These are phyloP conservation scores for Gymnothorax reevesii DNA, from an alignment of 2,797 vertebrate genomes.

Conservation along the genomic window DNA sequence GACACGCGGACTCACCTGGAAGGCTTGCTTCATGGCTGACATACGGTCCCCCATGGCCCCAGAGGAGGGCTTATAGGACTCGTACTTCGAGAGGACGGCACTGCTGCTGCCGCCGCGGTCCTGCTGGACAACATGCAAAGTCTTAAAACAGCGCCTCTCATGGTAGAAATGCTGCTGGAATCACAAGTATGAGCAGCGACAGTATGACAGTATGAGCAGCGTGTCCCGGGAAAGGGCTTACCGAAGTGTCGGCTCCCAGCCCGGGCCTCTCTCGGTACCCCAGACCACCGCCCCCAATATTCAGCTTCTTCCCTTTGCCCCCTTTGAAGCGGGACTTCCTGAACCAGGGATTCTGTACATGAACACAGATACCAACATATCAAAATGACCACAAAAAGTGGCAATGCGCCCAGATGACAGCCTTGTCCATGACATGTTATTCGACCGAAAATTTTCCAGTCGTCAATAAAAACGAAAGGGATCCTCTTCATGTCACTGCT, in stretches of 20 bases:
- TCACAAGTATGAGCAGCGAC: too few relatives aligned
- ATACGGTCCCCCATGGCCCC: conserved; percentile 97
- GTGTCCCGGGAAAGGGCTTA: conserved; percentile 70
- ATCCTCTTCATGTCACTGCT: too few relatives aligned
- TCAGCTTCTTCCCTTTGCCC: conserved; percentile 93
- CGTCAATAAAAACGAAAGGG: too few relatives aligned
- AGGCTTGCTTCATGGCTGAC: conserved; percentile 95
- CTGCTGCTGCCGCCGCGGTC: conserved; percentile 77
- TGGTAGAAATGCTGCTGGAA: not conserved
- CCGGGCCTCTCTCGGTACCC: conserved; percentile 94
- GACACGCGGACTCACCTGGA: conserved; percentile 77
- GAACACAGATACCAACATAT: not conserved
- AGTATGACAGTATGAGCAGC: not conserved
- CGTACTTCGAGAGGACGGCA: conserved; percentile 82
- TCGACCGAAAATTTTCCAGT: too few relatives aligned
- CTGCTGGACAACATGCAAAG: conserved; percentile 59
- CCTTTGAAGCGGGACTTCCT: conserved; percentile 95
- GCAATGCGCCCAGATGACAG: too few relatives aligned
- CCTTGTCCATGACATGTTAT: too few relatives aligned
- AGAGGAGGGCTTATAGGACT: conserved; percentile 85
- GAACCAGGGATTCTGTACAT: conserved; percentile 91
- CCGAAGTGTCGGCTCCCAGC: conserved; percentile 87
- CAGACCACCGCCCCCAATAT: conserved; percentile 93
- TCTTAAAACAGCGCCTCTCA: not conserved
- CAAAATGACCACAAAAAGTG: not conserved